Percentiles rank a stretch among this genome's conserved stretches.
phyloP scores from a whole-genome alignment of 53 echinoderm and acorn worm genomes.

The Patiria pectinifera region DNA sequence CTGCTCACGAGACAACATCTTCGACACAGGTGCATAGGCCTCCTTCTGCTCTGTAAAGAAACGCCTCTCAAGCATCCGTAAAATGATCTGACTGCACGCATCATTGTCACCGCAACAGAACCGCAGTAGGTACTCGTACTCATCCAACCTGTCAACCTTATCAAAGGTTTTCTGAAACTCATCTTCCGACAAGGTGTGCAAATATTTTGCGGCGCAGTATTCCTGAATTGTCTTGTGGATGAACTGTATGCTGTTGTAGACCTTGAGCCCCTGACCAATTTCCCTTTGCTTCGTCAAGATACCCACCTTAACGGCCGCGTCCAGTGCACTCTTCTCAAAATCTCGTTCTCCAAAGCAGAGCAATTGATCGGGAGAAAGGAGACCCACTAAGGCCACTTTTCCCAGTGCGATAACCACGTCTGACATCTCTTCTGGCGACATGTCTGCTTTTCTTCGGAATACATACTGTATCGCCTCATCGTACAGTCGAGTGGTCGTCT shows the following conservation, averaged over 20 bases:
- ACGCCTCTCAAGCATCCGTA: background rate
- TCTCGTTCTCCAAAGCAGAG: background rate
- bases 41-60: no score
- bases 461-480: slow-evolving; percentile 6
- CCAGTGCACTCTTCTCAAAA: background rate
- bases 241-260: background rate
- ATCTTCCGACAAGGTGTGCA: background rate
- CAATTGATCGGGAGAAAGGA: background rate
- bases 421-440: background rate
- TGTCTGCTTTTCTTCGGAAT: slow-evolving; percentile 18
- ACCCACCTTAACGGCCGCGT: background rate
- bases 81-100: background rate
- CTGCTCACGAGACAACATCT: no score
- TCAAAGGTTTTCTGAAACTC: background rate
- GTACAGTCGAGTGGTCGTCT: slow-evolving; percentile 8
- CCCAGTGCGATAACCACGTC: slow-evolving; percentile 1
- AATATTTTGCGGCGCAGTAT: slow-evolving; percentile 32
- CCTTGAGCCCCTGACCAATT: background rate
- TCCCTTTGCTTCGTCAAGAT: slow-evolving; percentile 8
- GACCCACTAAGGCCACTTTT: slow-evolving; percentile 15
- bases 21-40: no score
- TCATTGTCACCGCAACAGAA: slow-evolving; percentile 29
- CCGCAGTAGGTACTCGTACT: slow-evolving; percentile 12
- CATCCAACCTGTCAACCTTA: background rate
- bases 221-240: slow-evolving; percentile 35